Percentiles rank a stretch among this genome's conserved stretches.
Conservation (phyloP, 2,797 vertebrate species). For the Bovichtus diacanthus region DNA sequence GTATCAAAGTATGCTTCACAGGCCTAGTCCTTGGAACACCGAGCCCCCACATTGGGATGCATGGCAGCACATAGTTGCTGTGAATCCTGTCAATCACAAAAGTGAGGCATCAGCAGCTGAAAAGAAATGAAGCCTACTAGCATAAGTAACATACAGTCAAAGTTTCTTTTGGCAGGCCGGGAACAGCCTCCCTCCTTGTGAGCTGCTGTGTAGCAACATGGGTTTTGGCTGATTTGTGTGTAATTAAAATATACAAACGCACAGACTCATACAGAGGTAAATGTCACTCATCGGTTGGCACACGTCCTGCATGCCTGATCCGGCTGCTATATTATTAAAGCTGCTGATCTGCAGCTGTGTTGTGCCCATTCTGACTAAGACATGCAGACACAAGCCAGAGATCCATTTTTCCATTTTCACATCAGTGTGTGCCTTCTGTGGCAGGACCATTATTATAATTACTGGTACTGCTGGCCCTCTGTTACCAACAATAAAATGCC, state of each 20-base stretch:
- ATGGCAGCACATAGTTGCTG: not conserved
- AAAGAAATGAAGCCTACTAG: conserved; percentile 3
- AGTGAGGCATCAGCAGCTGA: not conserved
- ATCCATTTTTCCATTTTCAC: conserved; percentile 79
- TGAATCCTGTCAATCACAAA: not conserved
- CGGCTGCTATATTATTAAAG: conserved; percentile 66
- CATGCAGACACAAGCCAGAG: conserved; percentile 76
- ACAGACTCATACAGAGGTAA: not conserved
- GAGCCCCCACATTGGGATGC: conserved; percentile 9
- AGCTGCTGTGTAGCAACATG: not conserved
- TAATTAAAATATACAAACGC: not conserved
- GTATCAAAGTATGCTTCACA: conserved; percentile 4
- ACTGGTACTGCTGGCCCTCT: conserved; percentile 67
- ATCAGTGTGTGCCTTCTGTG: conserved; percentile 55
- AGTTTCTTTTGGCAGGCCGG: not conserved
- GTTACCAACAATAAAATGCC: conserved; percentile 67
- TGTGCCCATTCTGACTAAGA: conserved; percentile 47
- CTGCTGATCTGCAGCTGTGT: conserved; percentile 64
- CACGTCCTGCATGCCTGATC: conserved; percentile 51
- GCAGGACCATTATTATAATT: conserved; percentile 76
- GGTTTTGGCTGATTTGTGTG: not conserved
- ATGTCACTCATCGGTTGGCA: conserved; percentile 27
- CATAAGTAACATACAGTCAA: too few species aligned
- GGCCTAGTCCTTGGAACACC: not conserved
- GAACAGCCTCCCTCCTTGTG: not conserved